phyloP scores from a whole-genome alignment of 2,113 vertebrate genomes.

The Pantherophis guttatus region DNA sequence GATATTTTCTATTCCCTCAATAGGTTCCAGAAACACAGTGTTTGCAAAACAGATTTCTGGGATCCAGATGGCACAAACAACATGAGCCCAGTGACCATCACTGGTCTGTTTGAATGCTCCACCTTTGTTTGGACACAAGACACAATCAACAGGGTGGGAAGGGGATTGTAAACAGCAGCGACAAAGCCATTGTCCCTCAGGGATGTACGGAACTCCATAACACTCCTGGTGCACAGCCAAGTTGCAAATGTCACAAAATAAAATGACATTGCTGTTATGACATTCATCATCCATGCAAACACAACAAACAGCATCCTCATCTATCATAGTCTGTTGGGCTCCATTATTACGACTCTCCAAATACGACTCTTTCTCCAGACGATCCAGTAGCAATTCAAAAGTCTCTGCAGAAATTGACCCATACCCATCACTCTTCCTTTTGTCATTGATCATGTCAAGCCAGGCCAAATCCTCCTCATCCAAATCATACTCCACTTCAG shows the following conservation, averaged over 20 bases:
- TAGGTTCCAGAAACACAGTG: conserved; percentile 95
- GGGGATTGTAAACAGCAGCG: conserved; percentile 96
- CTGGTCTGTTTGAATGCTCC: conserved; percentile 98
- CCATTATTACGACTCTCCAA: conserved; percentile 84
- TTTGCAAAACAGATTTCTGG: conserved; percentile 98
- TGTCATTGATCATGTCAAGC: conserved; percentile 92
- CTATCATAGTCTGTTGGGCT: conserved; percentile 81
- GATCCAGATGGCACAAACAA: conserved; percentile 98
- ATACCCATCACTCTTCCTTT: conserved; percentile 81
- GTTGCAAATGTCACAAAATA: conserved; percentile 98
- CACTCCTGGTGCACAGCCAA: conserved; percentile 98
- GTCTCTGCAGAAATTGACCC: conserved; percentile 79
- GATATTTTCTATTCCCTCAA: conserved; percentile 92
- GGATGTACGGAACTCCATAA: conserved; percentile 95
- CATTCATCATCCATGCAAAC: conserved; percentile 98
- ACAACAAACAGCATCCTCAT: conserved; percentile 96
- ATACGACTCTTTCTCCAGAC: conserved; percentile 92
- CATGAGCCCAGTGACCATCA: conserved; percentile 93
- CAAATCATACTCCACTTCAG: conserved; percentile 94
- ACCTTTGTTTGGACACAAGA: conserved; percentile 92
- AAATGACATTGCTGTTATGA: conserved; percentile 97
- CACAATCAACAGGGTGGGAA: conserved; percentile 90
- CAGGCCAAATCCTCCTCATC: conserved; percentile 94
- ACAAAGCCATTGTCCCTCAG: conserved; percentile 96
- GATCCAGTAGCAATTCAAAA: conserved; percentile 91